phyloP scores from a whole-genome alignment of 2,888 invertebrate genomes.

The Spatulosminthurus flaviceps region DNA sequence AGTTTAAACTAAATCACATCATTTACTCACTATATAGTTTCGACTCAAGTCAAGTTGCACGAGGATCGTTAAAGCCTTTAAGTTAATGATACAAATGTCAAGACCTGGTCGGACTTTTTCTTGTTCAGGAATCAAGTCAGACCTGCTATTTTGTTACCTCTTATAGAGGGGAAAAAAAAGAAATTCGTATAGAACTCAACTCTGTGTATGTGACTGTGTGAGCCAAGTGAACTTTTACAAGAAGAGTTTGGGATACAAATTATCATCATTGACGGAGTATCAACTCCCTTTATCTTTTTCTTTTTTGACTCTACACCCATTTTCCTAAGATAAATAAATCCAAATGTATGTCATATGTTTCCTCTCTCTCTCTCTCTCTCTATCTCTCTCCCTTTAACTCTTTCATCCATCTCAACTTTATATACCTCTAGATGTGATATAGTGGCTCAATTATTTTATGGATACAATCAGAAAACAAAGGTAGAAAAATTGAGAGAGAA shows the following conservation, averaged over 20 bases:
- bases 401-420: not conserved
- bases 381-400: too few species aligned
- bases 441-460: not conserved
- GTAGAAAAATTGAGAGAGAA: not conserved
- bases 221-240: not conserved
- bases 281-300: constrained; percentile 30
- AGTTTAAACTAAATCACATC: not conserved
- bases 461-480: not conserved
- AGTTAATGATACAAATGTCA: constrained; percentile 2
- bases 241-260: constrained; percentile 24
- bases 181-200: too few species aligned
- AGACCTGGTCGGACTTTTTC: constrained; percentile 13
- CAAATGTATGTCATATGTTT: constrained; percentile 18
- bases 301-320: constrained; percentile 22
- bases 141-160: not conserved
- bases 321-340: constrained; percentile 25
- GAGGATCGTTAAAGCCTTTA: constrained; percentile 8
- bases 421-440: not conserved
- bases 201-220: too few species aligned
- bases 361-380: too few species aligned
- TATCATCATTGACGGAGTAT: constrained; percentile 32
- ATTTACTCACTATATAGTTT: constrained; percentile 1
- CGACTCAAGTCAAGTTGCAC: not conserved
- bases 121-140: too few species aligned
- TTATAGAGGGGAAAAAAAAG: not conserved